These are phyloP conservation scores for Lasioglossum vierecki DNA, from an alignment of 2,888 invertebrate species.

Conservation along the genomic window DNA sequence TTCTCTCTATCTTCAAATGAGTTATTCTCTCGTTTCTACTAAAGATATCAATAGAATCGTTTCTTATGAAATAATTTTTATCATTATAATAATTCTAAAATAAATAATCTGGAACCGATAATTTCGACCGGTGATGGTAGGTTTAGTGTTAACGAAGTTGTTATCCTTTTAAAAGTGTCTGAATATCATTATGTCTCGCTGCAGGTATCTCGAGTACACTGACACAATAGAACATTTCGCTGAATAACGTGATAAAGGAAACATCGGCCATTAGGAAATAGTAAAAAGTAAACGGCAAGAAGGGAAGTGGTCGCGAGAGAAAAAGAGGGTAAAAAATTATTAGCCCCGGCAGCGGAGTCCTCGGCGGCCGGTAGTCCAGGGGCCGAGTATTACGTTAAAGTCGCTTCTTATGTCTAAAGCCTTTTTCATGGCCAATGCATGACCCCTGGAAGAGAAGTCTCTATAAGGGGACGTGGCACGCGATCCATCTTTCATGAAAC, in stretches of 20 bases:
- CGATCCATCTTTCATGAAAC: constrained; percentile 73
- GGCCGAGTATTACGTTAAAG: constrained; percentile 54
- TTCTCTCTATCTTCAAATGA: too few species aligned
- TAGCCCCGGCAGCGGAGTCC: constrained; percentile 17
- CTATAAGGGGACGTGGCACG: constrained; percentile 63
- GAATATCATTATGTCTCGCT: too few species aligned
- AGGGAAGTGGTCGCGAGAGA: neutral
- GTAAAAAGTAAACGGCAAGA: neutral
- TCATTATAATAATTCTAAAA: too few species aligned
- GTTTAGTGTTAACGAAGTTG: too few species aligned
- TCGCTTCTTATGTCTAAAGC: constrained; percentile 55
- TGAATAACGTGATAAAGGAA: neutral
- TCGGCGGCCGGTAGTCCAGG: constrained; percentile 16
- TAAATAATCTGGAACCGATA: too few species aligned
- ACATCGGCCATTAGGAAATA: neutral
- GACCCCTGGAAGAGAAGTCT: constrained; percentile 61
- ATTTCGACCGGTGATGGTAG: too few species aligned
- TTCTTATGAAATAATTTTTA: too few species aligned
- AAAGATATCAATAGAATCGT: too few species aligned
- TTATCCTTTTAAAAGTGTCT: too few species aligned
- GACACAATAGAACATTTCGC: neutral
- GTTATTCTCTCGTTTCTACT: too few species aligned
- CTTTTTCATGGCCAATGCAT: constrained; percentile 58
- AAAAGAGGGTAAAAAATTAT: constrained; percentile 20
- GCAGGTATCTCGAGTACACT: too few species aligned